These are phyloP conservation scores for Suricata suricatta DNA, from an alignment of 2,113 vertebrate species.

Conservation along the genomic window DNA sequence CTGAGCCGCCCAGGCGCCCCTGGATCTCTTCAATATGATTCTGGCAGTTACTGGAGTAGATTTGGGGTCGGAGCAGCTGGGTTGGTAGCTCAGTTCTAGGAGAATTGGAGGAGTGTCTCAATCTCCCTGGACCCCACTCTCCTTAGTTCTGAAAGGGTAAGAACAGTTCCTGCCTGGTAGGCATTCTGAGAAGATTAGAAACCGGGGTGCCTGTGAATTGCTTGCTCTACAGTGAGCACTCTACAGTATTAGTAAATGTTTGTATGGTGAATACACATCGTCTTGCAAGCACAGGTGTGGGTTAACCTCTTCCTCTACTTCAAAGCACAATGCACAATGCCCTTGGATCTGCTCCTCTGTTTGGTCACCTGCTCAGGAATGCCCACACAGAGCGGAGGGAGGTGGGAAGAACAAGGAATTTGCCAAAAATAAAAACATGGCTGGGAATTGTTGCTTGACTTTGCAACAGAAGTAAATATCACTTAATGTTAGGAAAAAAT, in stretches of 20 bases:
- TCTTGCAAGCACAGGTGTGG: neutral
- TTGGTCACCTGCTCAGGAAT: neutral
- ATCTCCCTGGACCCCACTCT: neutral
- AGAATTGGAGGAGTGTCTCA: neutral
- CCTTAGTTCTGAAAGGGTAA: neutral
- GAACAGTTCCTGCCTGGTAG: neutral
- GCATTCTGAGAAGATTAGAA: too few relatives aligned
- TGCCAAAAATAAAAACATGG: neutral
- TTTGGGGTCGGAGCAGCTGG: neutral
- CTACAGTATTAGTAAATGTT: neutral
- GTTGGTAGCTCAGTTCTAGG: neutral
- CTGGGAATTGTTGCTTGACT: neutral
- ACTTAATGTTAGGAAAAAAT: neutral
- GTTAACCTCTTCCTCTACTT: neutral
- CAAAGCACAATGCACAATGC: rapidly evolving
- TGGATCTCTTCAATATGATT: neutral
- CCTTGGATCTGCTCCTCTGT: neutral
- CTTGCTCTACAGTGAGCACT: neutral
- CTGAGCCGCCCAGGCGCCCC: too few relatives aligned
- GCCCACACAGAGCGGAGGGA: neutral
- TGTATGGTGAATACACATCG: neutral
- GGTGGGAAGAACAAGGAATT: neutral
- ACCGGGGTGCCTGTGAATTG: neutral
- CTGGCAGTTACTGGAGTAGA: rapidly evolving
- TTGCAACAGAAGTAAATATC: neutral